Percentiles rank a stretch among this genome's conserved stretches.
Evolutionary conservation across 2,113 vertebrate species (phyloP).

Genomic region (Pterophyllum scalare): DNA sequence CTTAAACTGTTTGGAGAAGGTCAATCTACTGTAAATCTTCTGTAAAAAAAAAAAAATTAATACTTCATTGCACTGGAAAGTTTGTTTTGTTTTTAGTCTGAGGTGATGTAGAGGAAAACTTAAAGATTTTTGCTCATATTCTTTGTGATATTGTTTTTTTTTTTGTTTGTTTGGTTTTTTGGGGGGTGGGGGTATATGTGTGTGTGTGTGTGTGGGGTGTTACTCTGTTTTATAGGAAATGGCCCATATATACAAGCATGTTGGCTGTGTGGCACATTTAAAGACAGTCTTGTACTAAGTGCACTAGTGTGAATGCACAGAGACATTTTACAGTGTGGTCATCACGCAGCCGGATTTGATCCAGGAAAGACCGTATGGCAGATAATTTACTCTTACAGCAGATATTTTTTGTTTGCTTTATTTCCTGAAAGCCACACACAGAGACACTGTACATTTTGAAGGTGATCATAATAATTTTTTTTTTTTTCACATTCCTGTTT

Average conservation of each 20-base stretch:
- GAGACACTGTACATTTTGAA: constrained; percentile 23
- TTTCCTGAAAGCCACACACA: constrained; percentile 1
- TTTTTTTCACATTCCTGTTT: constrained; percentile 30
- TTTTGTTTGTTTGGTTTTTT: too few species aligned
- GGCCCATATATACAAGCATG: background rate
- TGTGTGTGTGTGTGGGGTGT: too few species aligned
- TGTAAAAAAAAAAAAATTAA: background rate
- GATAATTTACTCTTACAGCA: background rate
- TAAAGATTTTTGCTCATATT: too few species aligned
- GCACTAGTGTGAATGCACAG: constrained; percentile 7
- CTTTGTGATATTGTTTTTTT: too few species aligned
- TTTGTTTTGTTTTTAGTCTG: too few species aligned
- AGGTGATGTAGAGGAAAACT: too few species aligned
- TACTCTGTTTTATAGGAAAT: too few species aligned
- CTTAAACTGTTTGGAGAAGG: background rate
- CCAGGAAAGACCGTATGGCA: background rate
- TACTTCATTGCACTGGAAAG: background rate
- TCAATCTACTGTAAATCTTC: background rate
- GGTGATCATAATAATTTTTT: background rate
- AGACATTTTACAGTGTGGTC: background rate
- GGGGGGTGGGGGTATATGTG: too few species aligned
- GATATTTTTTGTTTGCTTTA: background rate
- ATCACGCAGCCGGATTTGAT: background rate
- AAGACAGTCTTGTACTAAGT: background rate
- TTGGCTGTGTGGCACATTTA: constrained; percentile 6